Evolutionary conservation across 2,113 vertebrate species (phyloP).

Genomic region (Chamaetylas fuelleborni): DNA sequence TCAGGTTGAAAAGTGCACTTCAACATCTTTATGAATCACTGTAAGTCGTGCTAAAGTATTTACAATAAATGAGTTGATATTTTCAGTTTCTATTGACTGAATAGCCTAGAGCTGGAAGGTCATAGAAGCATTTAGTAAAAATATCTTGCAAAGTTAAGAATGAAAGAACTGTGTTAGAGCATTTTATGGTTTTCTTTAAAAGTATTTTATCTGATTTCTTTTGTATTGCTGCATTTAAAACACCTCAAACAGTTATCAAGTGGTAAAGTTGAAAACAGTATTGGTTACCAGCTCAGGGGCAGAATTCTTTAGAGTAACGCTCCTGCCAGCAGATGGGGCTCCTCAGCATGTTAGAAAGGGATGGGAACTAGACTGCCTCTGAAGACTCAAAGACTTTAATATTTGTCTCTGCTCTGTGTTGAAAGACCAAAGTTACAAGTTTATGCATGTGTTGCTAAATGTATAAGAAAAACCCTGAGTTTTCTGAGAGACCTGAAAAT

Average conservation of each 20-base stretch:
- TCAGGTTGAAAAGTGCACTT: background rate
- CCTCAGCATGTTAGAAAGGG: background rate
- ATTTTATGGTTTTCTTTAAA: background rate
- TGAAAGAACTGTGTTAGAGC: background rate
- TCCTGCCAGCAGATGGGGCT: slow-evolving; percentile 42
- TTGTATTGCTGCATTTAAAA: background rate
- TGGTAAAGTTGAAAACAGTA: background rate
- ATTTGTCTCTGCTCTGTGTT: background rate
- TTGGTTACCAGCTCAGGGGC: background rate
- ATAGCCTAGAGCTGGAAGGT: background rate
- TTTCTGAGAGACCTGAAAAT: background rate
- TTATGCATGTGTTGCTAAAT: background rate
- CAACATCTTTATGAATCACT: background rate
- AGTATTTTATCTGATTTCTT: background rate
- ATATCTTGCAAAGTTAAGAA: background rate
- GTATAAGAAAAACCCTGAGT: background rate
- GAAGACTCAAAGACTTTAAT: background rate
- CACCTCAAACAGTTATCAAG: background rate
- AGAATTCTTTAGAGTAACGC: background rate
- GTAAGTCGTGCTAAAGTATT: background rate
- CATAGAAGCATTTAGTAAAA: background rate
- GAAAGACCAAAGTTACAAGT: background rate
- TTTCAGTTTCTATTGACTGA: background rate
- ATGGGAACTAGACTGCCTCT: background rate
- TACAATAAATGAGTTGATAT: background rate